Conservation (phyloP, 2,797 vertebrate genomes). For the Ammospiza maritima region DNA sequence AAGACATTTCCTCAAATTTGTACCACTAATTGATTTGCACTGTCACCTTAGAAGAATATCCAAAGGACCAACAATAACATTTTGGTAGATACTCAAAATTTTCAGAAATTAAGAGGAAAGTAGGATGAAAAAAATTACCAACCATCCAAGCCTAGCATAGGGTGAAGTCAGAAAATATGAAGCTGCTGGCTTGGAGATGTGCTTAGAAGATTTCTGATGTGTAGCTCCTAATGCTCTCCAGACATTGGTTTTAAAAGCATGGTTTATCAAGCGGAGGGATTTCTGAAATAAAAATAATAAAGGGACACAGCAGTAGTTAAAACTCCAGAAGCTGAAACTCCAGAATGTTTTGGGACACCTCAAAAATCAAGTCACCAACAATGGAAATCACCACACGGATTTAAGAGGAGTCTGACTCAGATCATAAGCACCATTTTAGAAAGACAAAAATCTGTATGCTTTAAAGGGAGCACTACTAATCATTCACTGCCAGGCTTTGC, state of each 20-base stretch:
- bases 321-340: background rate
- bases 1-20: background rate
- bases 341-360: background rate
- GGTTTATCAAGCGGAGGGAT: conserved; percentile 66
- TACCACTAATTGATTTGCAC: background rate
- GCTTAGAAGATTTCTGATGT: conserved; percentile 27
- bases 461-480: background rate
- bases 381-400: background rate
- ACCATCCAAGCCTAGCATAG: conserved; percentile 81
- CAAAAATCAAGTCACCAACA: background rate
- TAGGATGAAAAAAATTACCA: conserved; percentile 26
- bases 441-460: background rate
- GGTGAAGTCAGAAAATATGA: conserved; percentile 74
- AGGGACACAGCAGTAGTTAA: background rate
- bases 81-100: background rate
- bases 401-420: background rate
- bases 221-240: conserved; percentile 2
- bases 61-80: background rate
- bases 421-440: background rate
- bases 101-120: background rate
- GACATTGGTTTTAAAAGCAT: conserved; percentile 27
- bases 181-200: conserved; percentile 65
- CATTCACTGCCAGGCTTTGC: background rate
- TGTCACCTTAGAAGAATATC: background rate
- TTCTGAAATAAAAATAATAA: conserved; percentile 57